phyloP scores from a whole-genome alignment of 2,113 vertebrate species.

The Seriola dumerili region DNA sequence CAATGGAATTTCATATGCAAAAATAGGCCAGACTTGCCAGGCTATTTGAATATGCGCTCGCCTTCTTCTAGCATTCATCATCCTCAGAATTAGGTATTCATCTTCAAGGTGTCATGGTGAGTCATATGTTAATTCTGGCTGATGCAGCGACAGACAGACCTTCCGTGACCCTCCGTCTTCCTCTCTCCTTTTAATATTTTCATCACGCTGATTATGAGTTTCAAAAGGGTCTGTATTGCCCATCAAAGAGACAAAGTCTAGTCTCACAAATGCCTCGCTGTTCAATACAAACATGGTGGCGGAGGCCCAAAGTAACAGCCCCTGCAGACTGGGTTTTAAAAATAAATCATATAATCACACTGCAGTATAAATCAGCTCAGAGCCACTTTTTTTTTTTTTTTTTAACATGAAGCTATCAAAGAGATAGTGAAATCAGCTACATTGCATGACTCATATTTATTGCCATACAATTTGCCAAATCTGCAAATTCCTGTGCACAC shows the following conservation, averaged over 20 bases:
- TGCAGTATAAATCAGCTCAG: slow-evolving; percentile 29
- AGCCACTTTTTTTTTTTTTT: neutral
- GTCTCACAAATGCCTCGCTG: neutral
- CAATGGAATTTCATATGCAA: slow-evolving; percentile 73
- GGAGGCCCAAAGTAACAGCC: slow-evolving; percentile 1
- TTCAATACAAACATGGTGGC: slow-evolving; percentile 17
- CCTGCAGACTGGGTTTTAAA: slow-evolving; percentile 22
- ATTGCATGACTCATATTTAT: slow-evolving; percentile 14
- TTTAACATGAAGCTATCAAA: neutral
- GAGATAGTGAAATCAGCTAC: slow-evolving; percentile 7
- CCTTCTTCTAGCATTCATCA: slow-evolving; percentile 32
- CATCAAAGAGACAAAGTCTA: slow-evolving; percentile 14
- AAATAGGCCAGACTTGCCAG: slow-evolving; percentile 65
- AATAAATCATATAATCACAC: slow-evolving; percentile 34
- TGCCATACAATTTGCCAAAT: slow-evolving; percentile 21
- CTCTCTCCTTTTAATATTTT: slow-evolving; percentile 24
- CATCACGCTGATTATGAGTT: slow-evolving; percentile 14
- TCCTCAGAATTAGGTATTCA: slow-evolving; percentile 34
- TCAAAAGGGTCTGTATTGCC: slow-evolving; percentile 23
- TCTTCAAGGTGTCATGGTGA: slow-evolving; percentile 3
- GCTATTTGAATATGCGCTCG: slow-evolving; percentile 42
- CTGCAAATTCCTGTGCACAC: slow-evolving; percentile 11
- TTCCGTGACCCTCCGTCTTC: neutral
- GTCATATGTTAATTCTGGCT: slow-evolving; percentile 11
- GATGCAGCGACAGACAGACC: neutral